Base-by-base conservation (phyloP, 2,113 vertebrate species). In the Podarcis raffonei region DNA sequence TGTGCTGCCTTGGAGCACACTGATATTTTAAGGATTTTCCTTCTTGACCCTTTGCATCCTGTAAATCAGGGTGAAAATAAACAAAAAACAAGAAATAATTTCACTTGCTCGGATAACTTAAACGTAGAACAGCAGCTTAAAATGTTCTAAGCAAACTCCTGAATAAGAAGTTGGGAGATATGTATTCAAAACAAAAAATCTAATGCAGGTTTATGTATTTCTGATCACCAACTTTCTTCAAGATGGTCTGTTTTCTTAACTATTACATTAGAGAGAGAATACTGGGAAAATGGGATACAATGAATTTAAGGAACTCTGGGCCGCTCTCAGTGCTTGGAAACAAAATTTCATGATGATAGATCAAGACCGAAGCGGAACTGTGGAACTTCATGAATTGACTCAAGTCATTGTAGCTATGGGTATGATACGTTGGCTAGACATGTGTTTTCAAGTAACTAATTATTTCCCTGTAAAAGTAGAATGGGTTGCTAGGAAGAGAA, bases 231-330 rank as follows among this genome's bases (percentile, higher is more conserved):
- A 77, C 15, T 86, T 89, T 84, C 15, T 88, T 32, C 68, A 37
- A 71, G 3, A 25, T 66, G 62, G 27, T 92, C 48, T 93, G 90
- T 93, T 93, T 95, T 90, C 86, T 98, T 98, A 97, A 98, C 95
- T 35, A 48, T 35, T 2, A 74, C 84, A 25, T 83, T 95, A 99
- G 98, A 97, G 96, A 86, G 98, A 99, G 93, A 92, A 94, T 76
- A 98, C 98, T 2, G 98, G 98, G 35, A 99, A 98, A 97, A 97
- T 99, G 98, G 98, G 98, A 18, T 99, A 98, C 94, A 97, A 84
- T 84, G 98, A 98, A 96, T 99, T 99, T 94, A 99, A 98, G 94
- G 98, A 99, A 81, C 97, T 99, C 53, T 98, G 98, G 93, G 84
- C 89, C 2, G 98, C 96, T 37, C 96, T 99, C 59, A 98, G 89